Conservation (phyloP, 30 jellyfish, hydroid and myxozoan genomes). For the Aurelia sp. region DNA sequence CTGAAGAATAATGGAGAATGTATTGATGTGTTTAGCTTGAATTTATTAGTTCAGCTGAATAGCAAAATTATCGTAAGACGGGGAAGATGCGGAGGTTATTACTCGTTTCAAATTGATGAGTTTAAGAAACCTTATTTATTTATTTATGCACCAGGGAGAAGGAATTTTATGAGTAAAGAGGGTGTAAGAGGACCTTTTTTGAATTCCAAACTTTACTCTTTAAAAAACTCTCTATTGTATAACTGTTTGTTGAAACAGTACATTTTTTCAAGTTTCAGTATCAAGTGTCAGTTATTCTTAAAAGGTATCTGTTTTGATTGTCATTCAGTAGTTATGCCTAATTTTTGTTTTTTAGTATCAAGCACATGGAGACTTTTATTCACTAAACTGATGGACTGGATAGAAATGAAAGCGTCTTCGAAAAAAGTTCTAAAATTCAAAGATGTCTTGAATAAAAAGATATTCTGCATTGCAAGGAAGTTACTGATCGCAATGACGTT, state of each 20-base stretch:
- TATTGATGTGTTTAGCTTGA: too few species aligned
- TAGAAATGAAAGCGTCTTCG: conserved; percentile 1
- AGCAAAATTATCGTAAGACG: too few species aligned
- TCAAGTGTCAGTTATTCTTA: not conserved
- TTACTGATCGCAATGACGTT: not conserved
- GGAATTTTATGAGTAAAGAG: too few species aligned
- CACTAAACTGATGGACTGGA: not conserved
- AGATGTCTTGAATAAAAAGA: conserved; percentile 23
- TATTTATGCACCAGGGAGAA: too few species aligned
- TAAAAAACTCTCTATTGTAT: not conserved
- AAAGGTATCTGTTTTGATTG: too few species aligned
- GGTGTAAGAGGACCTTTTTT: too few species aligned
- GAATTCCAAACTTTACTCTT: too few species aligned
- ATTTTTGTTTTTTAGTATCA: not conserved
- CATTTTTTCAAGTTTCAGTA: not conserved
- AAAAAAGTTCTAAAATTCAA: conserved; percentile 18
- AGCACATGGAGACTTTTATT: conserved; percentile 13
- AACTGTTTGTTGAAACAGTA: not conserved
- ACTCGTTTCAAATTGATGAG: too few species aligned
- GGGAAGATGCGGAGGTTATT: too few species aligned
- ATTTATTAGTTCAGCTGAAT: too few species aligned
- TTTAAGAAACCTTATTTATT: too few species aligned
- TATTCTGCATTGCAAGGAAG: conserved; percentile 1
- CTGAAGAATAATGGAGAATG: too few species aligned
- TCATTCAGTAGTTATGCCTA: not conserved